Percentiles rank a stretch among this genome's conserved stretches.
Conservation (phyloP, 2,888 invertebrate genomes). For the Cerastis rubricosa region DNA sequence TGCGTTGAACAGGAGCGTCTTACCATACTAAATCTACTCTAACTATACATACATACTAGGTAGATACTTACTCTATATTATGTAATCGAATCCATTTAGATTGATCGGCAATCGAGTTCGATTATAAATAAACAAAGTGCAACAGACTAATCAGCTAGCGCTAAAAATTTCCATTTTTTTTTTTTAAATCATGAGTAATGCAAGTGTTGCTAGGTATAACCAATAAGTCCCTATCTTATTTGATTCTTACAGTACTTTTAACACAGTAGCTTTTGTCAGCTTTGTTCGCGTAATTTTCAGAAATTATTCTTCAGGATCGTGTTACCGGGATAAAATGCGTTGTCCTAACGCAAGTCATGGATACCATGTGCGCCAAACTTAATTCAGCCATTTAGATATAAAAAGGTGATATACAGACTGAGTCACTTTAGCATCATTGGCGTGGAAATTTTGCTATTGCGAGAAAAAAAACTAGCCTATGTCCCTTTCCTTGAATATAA, state of each 20-base stretch:
- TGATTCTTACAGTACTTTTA: background rate
- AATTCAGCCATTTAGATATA: background rate
- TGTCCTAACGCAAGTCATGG: background rate
- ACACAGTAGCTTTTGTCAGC: background rate
- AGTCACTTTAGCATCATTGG: background rate
- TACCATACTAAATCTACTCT: background rate
- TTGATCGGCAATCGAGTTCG: background rate
- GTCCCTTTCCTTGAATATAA: background rate
- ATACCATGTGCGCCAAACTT: background rate
- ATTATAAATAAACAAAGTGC: background rate
- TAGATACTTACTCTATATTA: background rate
- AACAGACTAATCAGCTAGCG: background rate
- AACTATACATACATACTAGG: background rate
- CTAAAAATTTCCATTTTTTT: background rate
- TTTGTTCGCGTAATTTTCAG: background rate
- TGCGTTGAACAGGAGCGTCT: too few relatives aligned
- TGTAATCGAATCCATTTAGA: slow-evolving; percentile 7
- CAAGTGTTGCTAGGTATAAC: background rate
- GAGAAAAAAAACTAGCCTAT: background rate
- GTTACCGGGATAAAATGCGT: background rate
- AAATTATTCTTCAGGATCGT: background rate
- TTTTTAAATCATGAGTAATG: background rate
- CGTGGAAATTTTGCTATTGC: background rate
- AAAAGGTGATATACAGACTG: background rate
- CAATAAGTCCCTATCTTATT: background rate